Evolutionary conservation across 2,797 vertebrate genomes (phyloP).

Genomic region (Scolopax bukidnonensis): DNA sequence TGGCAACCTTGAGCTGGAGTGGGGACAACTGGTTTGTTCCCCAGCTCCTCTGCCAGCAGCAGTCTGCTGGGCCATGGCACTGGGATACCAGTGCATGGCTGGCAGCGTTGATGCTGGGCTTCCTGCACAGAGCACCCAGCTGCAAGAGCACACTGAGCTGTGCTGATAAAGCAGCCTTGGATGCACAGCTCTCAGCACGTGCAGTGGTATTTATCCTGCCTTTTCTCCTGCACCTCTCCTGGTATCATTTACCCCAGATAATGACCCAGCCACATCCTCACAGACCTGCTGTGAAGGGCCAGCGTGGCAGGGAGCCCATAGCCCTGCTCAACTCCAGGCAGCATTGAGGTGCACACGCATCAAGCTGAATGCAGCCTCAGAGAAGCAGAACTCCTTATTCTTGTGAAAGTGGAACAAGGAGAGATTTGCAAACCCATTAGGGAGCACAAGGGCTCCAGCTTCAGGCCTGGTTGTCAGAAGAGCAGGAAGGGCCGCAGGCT

Average conservation of each 20-base stretch:
- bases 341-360: neutral
- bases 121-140: neutral
- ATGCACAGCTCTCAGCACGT: neutral
- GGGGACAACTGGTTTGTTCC: neutral
- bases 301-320: neutral
- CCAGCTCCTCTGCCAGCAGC: neutral
- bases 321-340: neutral
- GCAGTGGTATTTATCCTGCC: accelerated
- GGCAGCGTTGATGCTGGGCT: neutral
- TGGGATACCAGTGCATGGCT: neutral
- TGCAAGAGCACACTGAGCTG: neutral
- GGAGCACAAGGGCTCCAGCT: neutral
- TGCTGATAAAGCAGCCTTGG: neutral
- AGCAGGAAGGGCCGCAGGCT: neutral
- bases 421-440: neutral
- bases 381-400: neutral
- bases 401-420: neutral
- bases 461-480: neutral
- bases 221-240: neutral
- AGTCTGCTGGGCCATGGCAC: neutral
- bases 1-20: neutral
- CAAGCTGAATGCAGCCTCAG: neutral
- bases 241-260: neutral
- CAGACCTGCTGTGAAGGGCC: neutral
- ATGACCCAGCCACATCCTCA: neutral